Evolutionary conservation across 2,888 invertebrate species (phyloP).

Genomic region (Sarcophaga carnaria): DNA sequence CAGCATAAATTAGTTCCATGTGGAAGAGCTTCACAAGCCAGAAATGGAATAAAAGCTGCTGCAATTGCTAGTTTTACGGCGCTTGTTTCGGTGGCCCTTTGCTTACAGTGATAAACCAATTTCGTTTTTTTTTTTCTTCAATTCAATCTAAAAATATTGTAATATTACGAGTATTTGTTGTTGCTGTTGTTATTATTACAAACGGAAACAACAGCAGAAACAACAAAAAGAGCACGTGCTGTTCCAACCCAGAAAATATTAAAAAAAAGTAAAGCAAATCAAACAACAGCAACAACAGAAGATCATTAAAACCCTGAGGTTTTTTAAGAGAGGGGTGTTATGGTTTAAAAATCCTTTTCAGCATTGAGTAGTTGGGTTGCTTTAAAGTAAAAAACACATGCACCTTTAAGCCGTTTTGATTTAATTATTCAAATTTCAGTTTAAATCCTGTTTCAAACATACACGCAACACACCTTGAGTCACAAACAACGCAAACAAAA

Average conservation of each 20-base stretch:
- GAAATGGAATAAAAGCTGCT: slow-evolving; percentile 36
- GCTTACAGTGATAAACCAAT: too few species aligned
- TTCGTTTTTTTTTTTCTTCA: background rate
- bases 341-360: slow-evolving; percentile 12
- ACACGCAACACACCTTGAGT: background rate
- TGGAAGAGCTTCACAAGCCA: slow-evolving; percentile 66
- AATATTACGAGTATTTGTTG: background rate
- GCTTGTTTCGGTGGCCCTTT: background rate
- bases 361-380: slow-evolving; percentile 1
- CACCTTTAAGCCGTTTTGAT: slow-evolving; percentile 64
- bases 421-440: slow-evolving; percentile 57
- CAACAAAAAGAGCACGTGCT: slow-evolving; percentile 56
- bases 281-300: background rate
- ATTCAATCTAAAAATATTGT: slow-evolving; percentile 4
- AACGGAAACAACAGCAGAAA: background rate
- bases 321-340: slow-evolving; percentile 47
- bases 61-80: background rate
- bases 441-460: slow-evolving; percentile 58
- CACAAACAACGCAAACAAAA: background rate
- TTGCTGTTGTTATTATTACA: background rate
- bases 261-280: background rate
- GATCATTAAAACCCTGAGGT: slow-evolving; percentile 19
- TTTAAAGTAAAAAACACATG: slow-evolving; percentile 6
- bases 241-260: slow-evolving; percentile 22
- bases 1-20: slow-evolving; percentile 75